Base-by-base conservation (phyloP, 2,797 vertebrate genomes). In the Hemitrygon akajei region DNA sequence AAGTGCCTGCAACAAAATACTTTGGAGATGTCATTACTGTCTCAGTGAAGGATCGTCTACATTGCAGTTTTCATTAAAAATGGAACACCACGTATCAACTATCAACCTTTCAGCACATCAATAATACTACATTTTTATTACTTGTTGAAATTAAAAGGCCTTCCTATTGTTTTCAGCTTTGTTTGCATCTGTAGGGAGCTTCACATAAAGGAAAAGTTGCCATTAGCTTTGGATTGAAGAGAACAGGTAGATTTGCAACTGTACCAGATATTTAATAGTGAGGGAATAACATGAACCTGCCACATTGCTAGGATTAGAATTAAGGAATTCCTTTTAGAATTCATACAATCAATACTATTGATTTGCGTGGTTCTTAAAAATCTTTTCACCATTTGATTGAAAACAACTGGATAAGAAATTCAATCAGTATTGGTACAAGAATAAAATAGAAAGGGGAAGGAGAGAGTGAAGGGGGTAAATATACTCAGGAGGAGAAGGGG, bases 1-100 rank as follows among this genome's bases (percentile, higher is more conserved):
- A 63, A 63, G 14, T 87, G 30, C 58, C 30, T 87, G 84, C 84
- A 87, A 63, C 16, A 87, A n/a, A 30, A 73, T 63, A 63, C 58
- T 63, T 27, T 20, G 16, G 63, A n/a, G 58, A 87, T 87, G 30
- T 63, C 84, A 87, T 34, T n/a, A 63, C 25, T 47, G 20, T 34
- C 84, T 58, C 18, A 86, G 18, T 20, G n/a, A 63, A 87, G 58
- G 58, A 34, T 34, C n/a, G 18, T 66, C 60, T n/a, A 87, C 58
- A 66, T 60, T 87, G 84, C 58, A 87, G 84, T 63, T 63, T 18
- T 87, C 84, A 87, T 87, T 34, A 87, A 87, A 87, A 87, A 87
- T 87, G 1, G 3, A 87, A n/a, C 47, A 58, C 47, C 16, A 30
- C 27, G 16, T 63, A n/a, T 87, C 56, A 87, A 18, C 30, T 87